Percentiles rank a stretch among this genome's conserved stretches.
Evolutionary conservation across 1,140 invertebrate species (phyloP).

Genomic region (Drosophila lowei): DNA sequence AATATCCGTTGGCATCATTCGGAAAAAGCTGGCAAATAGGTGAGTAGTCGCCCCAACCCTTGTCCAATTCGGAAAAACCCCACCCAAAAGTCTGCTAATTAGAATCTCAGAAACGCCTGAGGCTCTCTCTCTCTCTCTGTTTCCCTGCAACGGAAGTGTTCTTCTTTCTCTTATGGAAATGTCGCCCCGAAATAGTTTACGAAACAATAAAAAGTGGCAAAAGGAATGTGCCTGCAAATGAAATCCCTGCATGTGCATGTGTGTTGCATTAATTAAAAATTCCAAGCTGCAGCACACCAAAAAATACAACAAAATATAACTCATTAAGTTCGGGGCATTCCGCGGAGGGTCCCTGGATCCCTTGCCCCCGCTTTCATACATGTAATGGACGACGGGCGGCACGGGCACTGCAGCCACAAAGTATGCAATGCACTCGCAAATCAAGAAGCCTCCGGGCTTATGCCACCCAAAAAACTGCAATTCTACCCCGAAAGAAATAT

Average conservation of each 20-base stretch:
- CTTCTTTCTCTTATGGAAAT: slow-evolving; percentile 46
- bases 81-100: slow-evolving; percentile 38
- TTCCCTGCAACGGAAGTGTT: background rate
- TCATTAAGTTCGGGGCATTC: slow-evolving; percentile 74
- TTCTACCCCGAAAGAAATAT: slow-evolving; percentile 27
- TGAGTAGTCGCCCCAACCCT: slow-evolving; percentile 83
- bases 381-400: slow-evolving; percentile 15
- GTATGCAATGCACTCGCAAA: slow-evolving; percentile 81
- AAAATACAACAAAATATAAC: slow-evolving; percentile 63
- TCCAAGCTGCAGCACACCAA: slow-evolving; percentile 53
- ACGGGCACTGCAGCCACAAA: slow-evolving; percentile 56
- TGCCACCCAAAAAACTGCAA: slow-evolving; percentile 62
- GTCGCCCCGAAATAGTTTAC: slow-evolving; percentile 35
- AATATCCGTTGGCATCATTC: slow-evolving; percentile 86
- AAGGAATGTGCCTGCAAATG: slow-evolving; percentile 56
- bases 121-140: slow-evolving; percentile 6
- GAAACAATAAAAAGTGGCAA: slow-evolving; percentile 31
- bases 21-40: slow-evolving; percentile 86
- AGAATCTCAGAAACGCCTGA: slow-evolving; percentile 35
- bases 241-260: slow-evolving; percentile 42
- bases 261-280: slow-evolving; percentile 77
- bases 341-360: slow-evolving; percentile 11
- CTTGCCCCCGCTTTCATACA: background rate
- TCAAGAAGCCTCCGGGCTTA: slow-evolving; percentile 68
- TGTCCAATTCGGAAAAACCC: background rate